Conservation (phyloP, 1,140 invertebrate genomes). For the Zeugodacus cucurbitae region DNA sequence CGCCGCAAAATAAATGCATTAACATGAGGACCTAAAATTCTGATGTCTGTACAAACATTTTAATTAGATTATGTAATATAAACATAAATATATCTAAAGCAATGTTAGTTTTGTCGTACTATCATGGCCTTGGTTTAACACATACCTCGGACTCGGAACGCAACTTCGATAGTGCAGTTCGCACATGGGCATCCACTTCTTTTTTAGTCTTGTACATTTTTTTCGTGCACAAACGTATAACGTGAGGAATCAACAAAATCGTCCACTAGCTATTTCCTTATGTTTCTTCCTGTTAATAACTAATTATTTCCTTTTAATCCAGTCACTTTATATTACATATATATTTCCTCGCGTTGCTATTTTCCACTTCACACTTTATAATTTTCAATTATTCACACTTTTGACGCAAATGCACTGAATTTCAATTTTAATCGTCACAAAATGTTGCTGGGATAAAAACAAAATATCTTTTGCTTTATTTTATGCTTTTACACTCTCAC, state of each 20-base stretch:
- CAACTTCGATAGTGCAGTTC: conserved; percentile 73
- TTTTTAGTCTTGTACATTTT: conserved; percentile 75
- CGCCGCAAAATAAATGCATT: not conserved
- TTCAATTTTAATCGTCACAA: not conserved
- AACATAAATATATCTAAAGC: not conserved
- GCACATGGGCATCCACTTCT: conserved; percentile 77
- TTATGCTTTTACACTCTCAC: not conserved
- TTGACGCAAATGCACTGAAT: not conserved
- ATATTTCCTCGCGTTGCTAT: not conserved
- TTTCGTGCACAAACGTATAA: conserved; percentile 27
- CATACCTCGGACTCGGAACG: conserved; percentile 75
- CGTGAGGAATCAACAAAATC: not conserved
- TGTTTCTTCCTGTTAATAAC: not conserved
- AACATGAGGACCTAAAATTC: not conserved
- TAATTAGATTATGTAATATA: not conserved
- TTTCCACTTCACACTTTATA: not conserved
- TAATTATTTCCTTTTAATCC: not conserved
- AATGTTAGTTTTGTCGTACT: not conserved
- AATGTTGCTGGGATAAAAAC: not conserved
- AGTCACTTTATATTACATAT: not conserved
- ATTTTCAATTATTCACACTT: not conserved
- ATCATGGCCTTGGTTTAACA: not conserved
- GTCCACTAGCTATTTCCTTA: not conserved
- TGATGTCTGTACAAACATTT: not conserved
- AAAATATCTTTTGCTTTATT: not conserved